Conservation (phyloP, 1,140 invertebrate genomes). For the Rhizoglyphus robini region DNA sequence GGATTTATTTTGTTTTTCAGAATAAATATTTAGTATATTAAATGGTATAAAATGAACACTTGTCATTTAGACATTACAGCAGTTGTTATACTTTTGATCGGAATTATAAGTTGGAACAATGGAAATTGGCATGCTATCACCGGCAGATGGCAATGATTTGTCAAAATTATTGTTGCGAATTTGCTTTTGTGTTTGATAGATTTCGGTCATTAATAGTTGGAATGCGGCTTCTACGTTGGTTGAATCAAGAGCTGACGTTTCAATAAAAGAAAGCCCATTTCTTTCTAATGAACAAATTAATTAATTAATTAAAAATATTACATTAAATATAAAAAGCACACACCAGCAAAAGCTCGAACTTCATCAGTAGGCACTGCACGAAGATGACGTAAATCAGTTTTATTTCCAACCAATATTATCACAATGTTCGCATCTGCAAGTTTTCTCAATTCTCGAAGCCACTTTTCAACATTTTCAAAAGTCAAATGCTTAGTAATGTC, state of each 20-base stretch:
- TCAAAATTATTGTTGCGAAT: conserved; percentile 40
- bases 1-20: too few relatives aligned
- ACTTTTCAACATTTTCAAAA: conserved; percentile 98
- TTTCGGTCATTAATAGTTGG: conserved; percentile 94
- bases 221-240: conserved; percentile 99
- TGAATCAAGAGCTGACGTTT: conserved; percentile 97
- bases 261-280: conserved; percentile 96
- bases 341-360: conserved; percentile 77
- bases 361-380: conserved; percentile 97
- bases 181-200: conserved; percentile 48
- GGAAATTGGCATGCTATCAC: conserved; percentile 29
- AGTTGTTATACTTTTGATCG: conserved; percentile 27
- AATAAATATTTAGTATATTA: too few relatives aligned
- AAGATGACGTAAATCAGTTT: conserved; percentile 94
- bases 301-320: conserved; percentile 23
- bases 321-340: conserved; percentile 11
- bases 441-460: conserved; percentile 83
- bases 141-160: conserved; percentile 32
- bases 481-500: conserved; percentile 99
- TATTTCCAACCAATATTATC: conserved; percentile 92
- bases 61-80: conserved; percentile 25
- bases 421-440: conserved; percentile 95
- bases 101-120: conserved; percentile 28
- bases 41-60: too few relatives aligned
- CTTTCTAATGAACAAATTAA: conserved; percentile 57